Evolutionary conservation across 2,888 invertebrate genomes (phyloP), one percentile per base, ranked within the genome.

Genomic region (Macrosiphum euphorbiae): DNA sequence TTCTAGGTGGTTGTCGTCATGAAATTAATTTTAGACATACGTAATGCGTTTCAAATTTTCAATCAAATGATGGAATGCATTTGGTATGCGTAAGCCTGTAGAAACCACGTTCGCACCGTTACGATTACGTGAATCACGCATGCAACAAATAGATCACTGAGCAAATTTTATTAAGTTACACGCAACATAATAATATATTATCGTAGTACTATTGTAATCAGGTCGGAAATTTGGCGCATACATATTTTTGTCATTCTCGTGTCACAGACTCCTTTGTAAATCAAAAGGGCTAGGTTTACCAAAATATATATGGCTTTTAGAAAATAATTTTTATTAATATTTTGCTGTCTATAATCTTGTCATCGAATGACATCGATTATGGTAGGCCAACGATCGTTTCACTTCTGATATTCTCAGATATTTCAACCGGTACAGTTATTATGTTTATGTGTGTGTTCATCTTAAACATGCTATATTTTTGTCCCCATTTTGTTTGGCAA

Each of bases 21-120:
- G 28, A 67, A 44, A 89, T 61, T 61, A 89, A 89, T 89, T 89
- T 89, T 61, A 61, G 44, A 61, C 44, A n/a, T 28, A 44, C 11
- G 1, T 10, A 47, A 16, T 24, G 44, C 58, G 44, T 44, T 28
- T 55, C n/a, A n/a, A n/a, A n/a, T n/a, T n/a, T n/a, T n/a, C 11
- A n/a, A 88, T 58, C 26, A 88, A 58, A 13, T 28, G 8, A 88
- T 55, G 1, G 28, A 88, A 55, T 24, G 41, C 55, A 41, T 55
- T 88, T 26, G 26, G 41, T 55, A 55, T 47, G 11, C 41, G 11
- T 41, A 41, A 41, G 28, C 24, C 41, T 58, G n/a, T n/a, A 61
- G 11, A 58, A 44, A 24, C 41, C 7, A 44, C 10, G 26, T 16
- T 41, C 61, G 11, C 11, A 84, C 0, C 28, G 16, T 16, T 11